Base-by-base conservation (phyloP, 2,113 vertebrate species). In the Pterocles orientalis region DNA sequence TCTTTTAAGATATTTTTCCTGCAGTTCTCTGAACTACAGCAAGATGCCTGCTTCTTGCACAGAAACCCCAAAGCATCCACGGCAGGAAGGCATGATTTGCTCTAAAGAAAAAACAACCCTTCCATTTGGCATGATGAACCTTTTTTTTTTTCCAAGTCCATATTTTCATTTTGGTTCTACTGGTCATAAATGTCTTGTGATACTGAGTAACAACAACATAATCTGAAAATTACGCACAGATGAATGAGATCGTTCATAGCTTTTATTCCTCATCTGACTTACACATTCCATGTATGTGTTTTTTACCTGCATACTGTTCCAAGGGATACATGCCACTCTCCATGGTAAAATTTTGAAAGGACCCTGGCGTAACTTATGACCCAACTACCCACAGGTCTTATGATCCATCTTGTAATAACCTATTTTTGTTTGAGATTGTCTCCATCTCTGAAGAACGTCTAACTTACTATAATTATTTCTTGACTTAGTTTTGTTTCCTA, bases 171-270 rank as follows among this genome's bases (percentile, higher is more conserved):
- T 91, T 65, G 73, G 70, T 96, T 94, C 53, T 88, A 62, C 65
- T 6, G 4, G 54, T 80, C 91, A 91, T 89, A 95, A 95, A 85
- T 47, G 81, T 94, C 96, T 94, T 96, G 91, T 97, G 96, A 96
- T 82, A 89, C 58, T 96, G 96, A 97, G 86, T 96, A 96, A 97
- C 83, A 92, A 14, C 72, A 95, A 73, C 88, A 89, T 92, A 91
- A 95, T 94, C 86, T 77, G 84, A 87, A 87, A 95, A 84, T 92
- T 96, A 96, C 82, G 91, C 66, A 47, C 57, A 58, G 77, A 82
- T 76, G 93, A 95, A 93, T 91, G 83, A 96, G 81, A 7, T 79
- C 1, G 20, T 89, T 94, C 70, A 72, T 57, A 77, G 92, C 41
- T 85, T 70, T 70, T 92, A 72, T 87, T 94, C 81, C 78, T 94